These are phyloP conservation scores for Metaphire vulgaris DNA, from an alignment of 1,140 invertebrate species.

Conservation along the genomic window DNA sequence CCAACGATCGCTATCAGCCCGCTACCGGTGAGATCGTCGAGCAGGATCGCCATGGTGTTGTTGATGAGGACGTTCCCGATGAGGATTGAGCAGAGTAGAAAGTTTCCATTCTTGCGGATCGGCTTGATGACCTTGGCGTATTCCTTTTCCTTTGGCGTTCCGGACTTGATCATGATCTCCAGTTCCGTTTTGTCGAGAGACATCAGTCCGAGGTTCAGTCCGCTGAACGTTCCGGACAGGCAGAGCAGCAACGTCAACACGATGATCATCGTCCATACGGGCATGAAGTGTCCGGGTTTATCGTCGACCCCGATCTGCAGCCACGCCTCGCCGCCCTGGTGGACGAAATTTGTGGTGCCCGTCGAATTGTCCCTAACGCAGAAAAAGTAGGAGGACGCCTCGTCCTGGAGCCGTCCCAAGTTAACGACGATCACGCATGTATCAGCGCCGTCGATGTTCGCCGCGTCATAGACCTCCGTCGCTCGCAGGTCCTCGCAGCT, in stretches of 20 bases:
- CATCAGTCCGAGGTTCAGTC: slow-evolving; percentile 94
- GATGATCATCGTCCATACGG: slow-evolving; percentile 59
- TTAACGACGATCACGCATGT: not conserved
- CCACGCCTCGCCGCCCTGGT: slow-evolving; percentile 66
- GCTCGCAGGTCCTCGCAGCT: slow-evolving; percentile 34
- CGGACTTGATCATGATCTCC: slow-evolving; percentile 80
- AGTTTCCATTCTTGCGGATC: slow-evolving; percentile 69
- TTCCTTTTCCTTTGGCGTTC: slow-evolving; percentile 50
- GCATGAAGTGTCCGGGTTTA: slow-evolving; percentile 38
- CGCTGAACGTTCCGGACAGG: slow-evolving; percentile 70
- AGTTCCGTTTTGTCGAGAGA: slow-evolving; percentile 88
- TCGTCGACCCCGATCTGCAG: slow-evolving; percentile 34
- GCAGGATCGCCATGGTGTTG: slow-evolving; percentile 87
- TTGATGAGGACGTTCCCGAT: slow-evolving; percentile 98
- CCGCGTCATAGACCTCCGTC: slow-evolving; percentile 29
- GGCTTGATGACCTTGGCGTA: slow-evolving; percentile 52
- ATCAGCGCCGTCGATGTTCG: not conserved
- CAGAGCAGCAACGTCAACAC: slow-evolving; percentile 71
- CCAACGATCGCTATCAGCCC: slow-evolving; percentile 64
- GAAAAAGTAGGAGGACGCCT: not conserved
- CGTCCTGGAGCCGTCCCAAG: slow-evolving; percentile 7
- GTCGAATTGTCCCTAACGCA: slow-evolving; percentile 10
- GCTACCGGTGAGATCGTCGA: slow-evolving; percentile 82
- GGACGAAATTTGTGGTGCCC: slow-evolving; percentile 54
- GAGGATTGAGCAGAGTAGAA: slow-evolving; percentile 84